Evolutionary conservation across 2,113 vertebrate genomes (phyloP), one percentile per base, ranked within the genome.

Genomic region (Oncorhynchus mykiss): DNA sequence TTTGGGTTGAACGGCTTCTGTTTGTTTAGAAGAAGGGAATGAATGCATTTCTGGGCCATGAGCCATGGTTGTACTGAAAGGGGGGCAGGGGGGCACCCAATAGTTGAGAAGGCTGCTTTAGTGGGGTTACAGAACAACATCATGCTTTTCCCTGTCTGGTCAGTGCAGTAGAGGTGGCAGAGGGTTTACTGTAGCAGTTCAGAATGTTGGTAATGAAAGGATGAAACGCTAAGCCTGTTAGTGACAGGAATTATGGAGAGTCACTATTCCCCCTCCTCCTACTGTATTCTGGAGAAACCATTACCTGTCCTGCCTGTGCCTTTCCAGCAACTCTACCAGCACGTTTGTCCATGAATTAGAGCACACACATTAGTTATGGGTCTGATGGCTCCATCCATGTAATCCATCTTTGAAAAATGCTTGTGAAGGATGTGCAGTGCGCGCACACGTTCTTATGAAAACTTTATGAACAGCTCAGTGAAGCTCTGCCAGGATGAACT

Each of bases 401-500:
- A 49, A 71, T 75, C 75, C 77, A 67, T 20, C 76, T 45, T 45
- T 70, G 71, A 67, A 57, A 67, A 24, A 67, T 5, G 8, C 65
- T 25, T 29, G 13, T 27, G 68, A 25, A 24, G 9, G 62, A 73
- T 84, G 72, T 57, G 87, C 82, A 84, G 67, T 67, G 79, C 71
- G 67, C 60, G 79, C 71, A 76, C 77, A 72, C 74, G 80, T 89
- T 83, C 75, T 82, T 72, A 73, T 73, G 62, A 85, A 85, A 93
- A 92, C 91, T 91, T 93, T 77, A 9, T 45, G 39, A 45, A 45
- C 39, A 45, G 39, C 39, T 45, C 39, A 45, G 9, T 45, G 39
- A 87, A 88, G 80, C 5, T 27, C 57, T 87, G 92, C 93, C 92
- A 92, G 90, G 69, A 85, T 80, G 75, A 82, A 81, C 82, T 87